Percentiles rank a stretch among this genome's conserved stretches.
These are phyloP conservation scores for Smittia sp. DNA, from an alignment of 2,888 invertebrate species.

Conservation along the genomic window DNA sequence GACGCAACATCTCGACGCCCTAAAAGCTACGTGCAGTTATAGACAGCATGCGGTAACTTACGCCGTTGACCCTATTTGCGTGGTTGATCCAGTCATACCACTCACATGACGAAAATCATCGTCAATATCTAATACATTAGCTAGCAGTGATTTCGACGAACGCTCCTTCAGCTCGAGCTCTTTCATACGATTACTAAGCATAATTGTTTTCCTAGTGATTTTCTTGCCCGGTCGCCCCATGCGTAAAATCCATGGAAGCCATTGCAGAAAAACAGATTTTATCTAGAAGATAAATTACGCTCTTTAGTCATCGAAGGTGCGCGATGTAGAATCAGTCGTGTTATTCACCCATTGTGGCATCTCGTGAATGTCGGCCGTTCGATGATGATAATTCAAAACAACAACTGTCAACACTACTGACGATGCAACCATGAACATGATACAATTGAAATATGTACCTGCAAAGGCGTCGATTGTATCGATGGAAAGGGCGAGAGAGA, in stretches of 20 bases:
- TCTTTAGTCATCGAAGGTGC: neutral
- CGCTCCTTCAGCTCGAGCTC: conserved; percentile 91
- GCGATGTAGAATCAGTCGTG: neutral
- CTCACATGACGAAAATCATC: conserved; percentile 84
- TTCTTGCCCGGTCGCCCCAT: conserved; percentile 96
- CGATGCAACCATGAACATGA: conserved; percentile 99
- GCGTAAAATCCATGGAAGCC: conserved; percentile 94
- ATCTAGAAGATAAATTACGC: conserved; percentile 62
- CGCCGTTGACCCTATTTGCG: conserved; percentile 65
- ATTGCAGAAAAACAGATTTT: conserved; percentile 91
- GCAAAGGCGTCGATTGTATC: conserved; percentile 44
- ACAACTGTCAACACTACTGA: conserved; percentile 96
- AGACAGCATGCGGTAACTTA: conserved; percentile 50
- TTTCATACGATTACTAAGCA: conserved; percentile 87
- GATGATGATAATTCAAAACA: conserved; percentile 95
- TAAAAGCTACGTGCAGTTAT: no score
- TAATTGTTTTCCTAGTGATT: conserved; percentile 84
- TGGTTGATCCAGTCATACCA: conserved; percentile 58
- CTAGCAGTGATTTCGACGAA: conserved; percentile 88
- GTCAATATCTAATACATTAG: conserved; percentile 93
- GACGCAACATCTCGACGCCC: no score
- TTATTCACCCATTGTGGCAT: conserved; percentile 93
- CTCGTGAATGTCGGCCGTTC: conserved; percentile 93
- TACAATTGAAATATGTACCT: conserved; percentile 99
- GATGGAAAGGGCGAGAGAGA: neutral